These are phyloP conservation scores for Phyllostomus discolor DNA, from an alignment of 2,113 vertebrate genomes.

Conservation along the genomic window DNA sequence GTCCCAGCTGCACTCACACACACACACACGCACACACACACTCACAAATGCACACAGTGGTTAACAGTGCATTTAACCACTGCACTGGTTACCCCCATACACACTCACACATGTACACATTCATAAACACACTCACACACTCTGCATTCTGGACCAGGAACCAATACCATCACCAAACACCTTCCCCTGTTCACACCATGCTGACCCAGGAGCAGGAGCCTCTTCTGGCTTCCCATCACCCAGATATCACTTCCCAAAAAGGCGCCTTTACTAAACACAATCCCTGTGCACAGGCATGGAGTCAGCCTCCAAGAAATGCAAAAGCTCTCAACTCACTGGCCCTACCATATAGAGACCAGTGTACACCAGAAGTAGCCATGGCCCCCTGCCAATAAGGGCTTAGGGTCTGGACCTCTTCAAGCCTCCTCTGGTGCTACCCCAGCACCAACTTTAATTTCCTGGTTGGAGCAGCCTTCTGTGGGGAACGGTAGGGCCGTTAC, in stretches of 20 bases:
- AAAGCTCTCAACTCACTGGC: no score
- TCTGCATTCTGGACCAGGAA: neutral
- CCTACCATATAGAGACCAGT: neutral
- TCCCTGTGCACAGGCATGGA: no score
- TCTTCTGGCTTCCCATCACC: neutral
- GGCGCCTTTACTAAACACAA: accelerated
- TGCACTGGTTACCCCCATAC: no score
- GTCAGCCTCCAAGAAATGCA: neutral
- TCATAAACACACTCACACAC: neutral
- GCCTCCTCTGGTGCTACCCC: no score
- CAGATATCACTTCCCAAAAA: neutral
- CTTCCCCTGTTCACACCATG: accelerated
- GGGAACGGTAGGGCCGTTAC: accelerated
- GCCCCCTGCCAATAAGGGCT: accelerated
- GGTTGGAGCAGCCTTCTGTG: neutral
- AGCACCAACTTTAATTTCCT: neutral
- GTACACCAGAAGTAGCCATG: accelerated
- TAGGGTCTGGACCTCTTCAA: accelerated
- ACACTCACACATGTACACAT: neutral
- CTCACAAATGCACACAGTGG: no score
- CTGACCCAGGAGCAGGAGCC: neutral
- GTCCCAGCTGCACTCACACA: accelerated
- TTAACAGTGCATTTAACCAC: no score
- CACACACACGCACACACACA: accelerated
- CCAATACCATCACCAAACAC: neutral